Percentiles rank a stretch among this genome's conserved stretches.
Evolutionary conservation across 1,140 invertebrate species (phyloP).

Genomic region (Thaumetopoea pityocampa): DNA sequence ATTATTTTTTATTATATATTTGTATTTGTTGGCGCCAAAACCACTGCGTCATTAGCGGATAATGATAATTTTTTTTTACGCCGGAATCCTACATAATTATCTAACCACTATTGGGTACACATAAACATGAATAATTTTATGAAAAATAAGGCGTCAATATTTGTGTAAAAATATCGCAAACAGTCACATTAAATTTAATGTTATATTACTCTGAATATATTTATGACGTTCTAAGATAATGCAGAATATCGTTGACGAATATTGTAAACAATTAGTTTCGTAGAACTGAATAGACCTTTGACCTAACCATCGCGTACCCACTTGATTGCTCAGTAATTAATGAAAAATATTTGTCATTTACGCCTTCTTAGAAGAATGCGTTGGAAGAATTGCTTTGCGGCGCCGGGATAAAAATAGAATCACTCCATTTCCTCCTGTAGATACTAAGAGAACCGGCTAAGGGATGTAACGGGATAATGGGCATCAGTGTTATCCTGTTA

Average conservation of each 20-base stretch:
- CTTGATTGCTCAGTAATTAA: too few relatives aligned
- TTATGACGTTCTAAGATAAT: background rate
- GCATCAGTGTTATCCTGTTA: too few relatives aligned
- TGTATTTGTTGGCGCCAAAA: conserved; percentile 3
- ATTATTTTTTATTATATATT: conserved; percentile 7
- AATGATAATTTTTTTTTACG: conserved; percentile 15
- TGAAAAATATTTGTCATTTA: too few relatives aligned
- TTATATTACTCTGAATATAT: conserved; percentile 3
- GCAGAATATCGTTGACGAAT: conserved; percentile 9
- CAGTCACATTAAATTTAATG: conserved; percentile 14
- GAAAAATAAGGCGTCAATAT: conserved; percentile 11
- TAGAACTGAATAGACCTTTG: too few relatives aligned
- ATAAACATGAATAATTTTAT: conserved; percentile 11
- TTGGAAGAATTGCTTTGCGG: too few relatives aligned
- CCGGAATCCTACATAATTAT: conserved; percentile 13
- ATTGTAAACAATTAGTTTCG: too few relatives aligned
- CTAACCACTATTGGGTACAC: conserved; percentile 6
- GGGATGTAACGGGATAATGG: too few relatives aligned
- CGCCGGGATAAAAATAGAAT: too few relatives aligned
- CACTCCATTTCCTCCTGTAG: too few relatives aligned
- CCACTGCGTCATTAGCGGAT: conserved; percentile 12
- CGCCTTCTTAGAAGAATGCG: too few relatives aligned
- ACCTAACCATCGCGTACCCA: too few relatives aligned
- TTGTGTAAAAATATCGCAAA: conserved; percentile 13
- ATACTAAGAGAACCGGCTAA: too few relatives aligned